A percentile compares a stretch with the other conserved stretches of the same genome.
Evolutionary conservation across 2,113 vertebrate genomes (phyloP).

Genomic region (Tringa solitaria): DNA sequence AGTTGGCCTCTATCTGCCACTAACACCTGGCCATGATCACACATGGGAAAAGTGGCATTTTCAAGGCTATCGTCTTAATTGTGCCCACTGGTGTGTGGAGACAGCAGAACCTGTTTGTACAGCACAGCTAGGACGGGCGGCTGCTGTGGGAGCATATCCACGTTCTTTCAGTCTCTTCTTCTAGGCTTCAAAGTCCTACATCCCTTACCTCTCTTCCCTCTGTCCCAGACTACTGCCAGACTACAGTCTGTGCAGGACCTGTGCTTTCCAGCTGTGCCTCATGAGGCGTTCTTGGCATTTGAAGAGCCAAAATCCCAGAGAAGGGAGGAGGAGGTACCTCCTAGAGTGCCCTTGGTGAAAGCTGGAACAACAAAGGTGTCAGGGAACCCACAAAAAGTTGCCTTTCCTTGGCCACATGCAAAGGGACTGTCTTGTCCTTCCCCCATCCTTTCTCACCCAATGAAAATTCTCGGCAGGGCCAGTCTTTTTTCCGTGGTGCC

Average conservation of each 20-base stretch:
- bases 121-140: neutral
- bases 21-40: neutral
- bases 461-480: neutral
- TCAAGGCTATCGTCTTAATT: neutral
- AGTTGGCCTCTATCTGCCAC: neutral
- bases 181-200: neutral
- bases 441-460: neutral
- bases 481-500: too few species aligned
- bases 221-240: neutral
- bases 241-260: neutral
- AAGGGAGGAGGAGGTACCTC: neutral
- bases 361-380: neutral
- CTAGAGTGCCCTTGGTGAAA: neutral
- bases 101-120: too few species aligned
- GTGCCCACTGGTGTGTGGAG: neutral
- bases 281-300: neutral
- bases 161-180: neutral
- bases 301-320: neutral
- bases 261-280: neutral
- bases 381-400: neutral
- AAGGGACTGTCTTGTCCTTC: neutral
- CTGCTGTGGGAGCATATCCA: too few species aligned
- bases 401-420: neutral
- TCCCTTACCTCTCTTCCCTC: neutral
- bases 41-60: neutral